These are phyloP conservation scores for Conops quadrifasciatus DNA, from an alignment of 2,888 invertebrate genomes.

Conservation along the genomic window DNA sequence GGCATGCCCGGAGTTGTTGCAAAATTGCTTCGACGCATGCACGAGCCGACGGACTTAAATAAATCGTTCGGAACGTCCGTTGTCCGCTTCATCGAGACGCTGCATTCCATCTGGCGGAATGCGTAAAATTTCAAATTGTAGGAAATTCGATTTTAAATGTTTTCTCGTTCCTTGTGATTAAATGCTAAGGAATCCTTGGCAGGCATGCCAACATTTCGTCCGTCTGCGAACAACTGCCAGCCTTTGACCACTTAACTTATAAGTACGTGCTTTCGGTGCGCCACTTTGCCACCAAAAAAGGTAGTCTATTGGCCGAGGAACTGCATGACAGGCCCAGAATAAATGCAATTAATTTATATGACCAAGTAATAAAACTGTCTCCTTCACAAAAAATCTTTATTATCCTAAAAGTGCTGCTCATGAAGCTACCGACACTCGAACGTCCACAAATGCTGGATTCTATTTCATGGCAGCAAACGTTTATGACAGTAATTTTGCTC, in stretches of 20 bases:
- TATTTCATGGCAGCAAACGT: background rate
- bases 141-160: slow-evolving; percentile 26
- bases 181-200: background rate
- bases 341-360: background rate
- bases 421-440: background rate
- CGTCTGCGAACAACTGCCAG: no score
- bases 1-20: slow-evolving; percentile 31
- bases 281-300: background rate
- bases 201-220: background rate
- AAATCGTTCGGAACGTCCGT: slow-evolving; percentile 11
- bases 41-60: slow-evolving; percentile 2
- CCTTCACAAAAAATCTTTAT: background rate
- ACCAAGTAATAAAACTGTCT: slow-evolving; percentile 2
- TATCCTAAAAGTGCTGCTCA: background rate
- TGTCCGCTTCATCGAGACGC: background rate
- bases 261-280: background rate
- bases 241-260: no score
- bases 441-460: background rate
- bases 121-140: slow-evolving; percentile 31
- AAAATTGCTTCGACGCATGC: slow-evolving; percentile 21
- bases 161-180: slow-evolving; percentile 10
- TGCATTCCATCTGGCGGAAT: background rate
- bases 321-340: background rate
- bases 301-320: background rate
- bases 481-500: background rate